phyloP scores from a whole-genome alignment of 2,113 vertebrate species.

The Peromyscus polionotus region DNA sequence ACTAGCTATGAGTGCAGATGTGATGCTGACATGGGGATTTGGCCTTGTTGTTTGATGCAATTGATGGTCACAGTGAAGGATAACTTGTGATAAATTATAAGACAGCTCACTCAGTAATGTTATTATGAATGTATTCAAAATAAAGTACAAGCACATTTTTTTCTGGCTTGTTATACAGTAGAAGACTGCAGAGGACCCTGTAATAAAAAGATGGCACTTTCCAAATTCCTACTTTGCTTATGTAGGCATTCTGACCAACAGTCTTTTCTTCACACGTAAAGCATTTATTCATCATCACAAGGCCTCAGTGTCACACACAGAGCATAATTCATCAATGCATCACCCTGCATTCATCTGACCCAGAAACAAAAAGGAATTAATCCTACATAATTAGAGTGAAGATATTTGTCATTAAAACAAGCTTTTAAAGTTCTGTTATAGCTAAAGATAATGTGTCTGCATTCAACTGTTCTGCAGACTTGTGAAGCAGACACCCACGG shows the following conservation, averaged over 20 bases:
- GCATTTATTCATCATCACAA: slow-evolving; percentile 50
- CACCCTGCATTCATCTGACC: slow-evolving; percentile 41
- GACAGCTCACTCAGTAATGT: slow-evolving; percentile 72
- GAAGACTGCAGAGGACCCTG: neutral
- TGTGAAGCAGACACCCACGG: slow-evolving; percentile 32
- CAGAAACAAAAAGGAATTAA: slow-evolving; percentile 49
- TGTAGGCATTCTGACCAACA: neutral
- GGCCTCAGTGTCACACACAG: neutral
- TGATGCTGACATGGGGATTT: slow-evolving; percentile 79
- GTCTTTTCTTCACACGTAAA: slow-evolving; percentile 44
- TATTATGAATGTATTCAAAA: slow-evolving; percentile 64
- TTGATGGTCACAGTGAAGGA: slow-evolving; percentile 79
- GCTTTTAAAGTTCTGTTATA: slow-evolving; percentile 3
- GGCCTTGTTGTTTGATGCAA: slow-evolving; percentile 79
- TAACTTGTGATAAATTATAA: slow-evolving; percentile 84
- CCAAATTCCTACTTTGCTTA: slow-evolving; percentile 14
- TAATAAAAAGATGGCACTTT: slow-evolving; percentile 37
- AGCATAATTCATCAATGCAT: slow-evolving; percentile 68
- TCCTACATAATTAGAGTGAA: slow-evolving; percentile 36
- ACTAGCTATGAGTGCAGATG: slow-evolving; percentile 82
- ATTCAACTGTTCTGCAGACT: slow-evolving; percentile 53
- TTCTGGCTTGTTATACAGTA: slow-evolving; percentile 67
- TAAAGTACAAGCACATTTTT: slow-evolving; percentile 57
- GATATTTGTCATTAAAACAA: slow-evolving; percentile 62
- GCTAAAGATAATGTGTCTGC: slow-evolving; percentile 51